Base-by-base conservation (phyloP, 2,113 vertebrate genomes). In the Tenrec ecaudatus region DNA sequence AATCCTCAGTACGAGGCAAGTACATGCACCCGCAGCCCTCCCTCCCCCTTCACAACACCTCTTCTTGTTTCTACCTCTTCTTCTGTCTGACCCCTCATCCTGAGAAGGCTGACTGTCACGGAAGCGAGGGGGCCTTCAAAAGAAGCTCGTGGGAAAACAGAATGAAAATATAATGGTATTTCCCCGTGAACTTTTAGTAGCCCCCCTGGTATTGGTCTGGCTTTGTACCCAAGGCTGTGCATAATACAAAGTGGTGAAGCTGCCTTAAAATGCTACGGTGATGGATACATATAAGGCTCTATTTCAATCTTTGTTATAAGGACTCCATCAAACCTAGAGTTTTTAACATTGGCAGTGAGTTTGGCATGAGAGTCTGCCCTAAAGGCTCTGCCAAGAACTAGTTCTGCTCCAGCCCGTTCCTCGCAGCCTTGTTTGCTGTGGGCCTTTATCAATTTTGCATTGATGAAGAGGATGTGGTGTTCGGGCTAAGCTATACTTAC, bases 271-370 rank as follows among this genome's bases (percentile, higher is more conserved):
- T 62, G 87, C 62, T 58, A n/a, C 40, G 27, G 23, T 22, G 57
- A 76, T 25, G 76, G 27, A 71, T 4, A 84, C 47, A 68, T 33
- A 29, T 8, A n/a, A 94, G 64, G 78, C 38, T 36, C 27, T 81
- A 33, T 71, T 71, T 86, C 66, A 17, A 62, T 87, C 58, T 85
- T 81, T 71, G 33, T 81, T 58, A 36, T 38, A 31, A 68, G 60
- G 68, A 95, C 68, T 58, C 38, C 2, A n/a, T 76, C 27, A 3
- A 6, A 47, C 43, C 43, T 47, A 47, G 43, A 10, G 36, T 69
- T 80, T 83, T 43, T 83, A 89, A 94, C 64, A 58, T 60, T 4
- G 36, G 33, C 77, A 22, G 71, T 75, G 89, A n/a, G 31, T 73
- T 29, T 73, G 40, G 68, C 83, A 16, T 58, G 57, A 60, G 31